Base-by-base conservation (phyloP, 2,888 invertebrate species). In the Metellina segmentata region DNA sequence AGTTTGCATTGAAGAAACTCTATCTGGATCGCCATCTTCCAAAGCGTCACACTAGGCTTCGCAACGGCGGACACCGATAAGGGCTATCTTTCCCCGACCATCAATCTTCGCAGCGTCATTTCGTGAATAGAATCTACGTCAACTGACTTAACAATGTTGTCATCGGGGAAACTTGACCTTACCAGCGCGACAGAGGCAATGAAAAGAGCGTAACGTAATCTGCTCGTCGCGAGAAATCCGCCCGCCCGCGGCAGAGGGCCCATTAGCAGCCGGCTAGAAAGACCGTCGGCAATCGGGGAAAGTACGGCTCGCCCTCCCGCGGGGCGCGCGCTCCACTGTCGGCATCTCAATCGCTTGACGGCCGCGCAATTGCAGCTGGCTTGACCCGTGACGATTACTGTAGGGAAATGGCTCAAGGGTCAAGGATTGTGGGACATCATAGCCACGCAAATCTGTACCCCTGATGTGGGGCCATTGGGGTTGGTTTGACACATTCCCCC, bases 111-210 rank as follows among this genome's bases (percentile, higher is more conserved):
- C 34, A 34, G 4, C 34, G 34, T 34, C 49, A 16, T 61, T 61
- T 61, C 20, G 8, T 61, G 81, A 81, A 53, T 20, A 69, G 69
- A n/a, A 19, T 16, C 69, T 7, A 48, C 70, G 49, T 61, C 52
- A 89, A 34, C 53, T 74, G n/a, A 49, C 49, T 20, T 90, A 90
- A 90, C 90, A 75, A 86, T 74, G 74, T 81, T 69, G 85, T 90
- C 85, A 85, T 51, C 19, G 20, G 53, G 49, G 53, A 75, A 19
- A 19, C n/a, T 75, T 48, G 74, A 53, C 61, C 74, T 13, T 85
- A 85, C 85, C 85, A 79, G 11, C 89, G 70, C 69, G 51, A 90
- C 90, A 90, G 81, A 70, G 72, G 85, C 81, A 81, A 75, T 51
- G 78, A 49, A 75, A 78, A 51, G n/a, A 49, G 51, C 53, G 75